Evolutionary conservation across 2,888 invertebrate species (phyloP).

Genomic region (Cyaniris semiargus): DNA sequence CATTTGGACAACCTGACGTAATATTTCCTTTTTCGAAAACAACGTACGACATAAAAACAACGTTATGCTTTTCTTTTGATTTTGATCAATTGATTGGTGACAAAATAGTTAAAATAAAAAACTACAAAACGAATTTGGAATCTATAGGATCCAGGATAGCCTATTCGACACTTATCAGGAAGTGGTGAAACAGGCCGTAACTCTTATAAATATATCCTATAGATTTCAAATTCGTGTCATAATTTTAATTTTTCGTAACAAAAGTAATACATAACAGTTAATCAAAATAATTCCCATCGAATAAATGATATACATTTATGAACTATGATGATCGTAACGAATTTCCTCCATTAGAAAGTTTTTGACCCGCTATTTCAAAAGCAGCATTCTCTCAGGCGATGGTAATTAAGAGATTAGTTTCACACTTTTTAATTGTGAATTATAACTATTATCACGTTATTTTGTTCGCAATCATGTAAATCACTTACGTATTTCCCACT

Average conservation of each 20-base stretch:
- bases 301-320: conserved; percentile 11
- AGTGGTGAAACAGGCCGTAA: too few relatives aligned
- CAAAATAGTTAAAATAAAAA: too few relatives aligned
- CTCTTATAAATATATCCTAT: too few relatives aligned
- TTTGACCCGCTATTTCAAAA: conserved; percentile 28
- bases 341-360: conserved; percentile 22
- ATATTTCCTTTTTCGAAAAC: too few relatives aligned
- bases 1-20: too few relatives aligned
- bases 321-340: conserved; percentile 27
- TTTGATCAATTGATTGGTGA: too few relatives aligned
- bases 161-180: too few relatives aligned
- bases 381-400: conserved; percentile 24
- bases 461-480: conserved; percentile 9
- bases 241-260: not conserved
- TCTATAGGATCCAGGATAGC: too few relatives aligned
- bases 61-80: too few relatives aligned
- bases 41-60: too few relatives aligned
- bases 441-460: conserved; percentile 5
- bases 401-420: conserved; percentile 30
- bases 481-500: conserved; percentile 6
- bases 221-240: not conserved
- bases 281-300: not conserved
- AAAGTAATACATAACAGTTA: not conserved
- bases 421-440: conserved; percentile 16
- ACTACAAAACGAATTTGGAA: too few relatives aligned